Evolutionary conservation across 2,888 invertebrate genomes (phyloP), one percentile per base, ranked within the genome.

Genomic region (Notodonta ziczac): DNA sequence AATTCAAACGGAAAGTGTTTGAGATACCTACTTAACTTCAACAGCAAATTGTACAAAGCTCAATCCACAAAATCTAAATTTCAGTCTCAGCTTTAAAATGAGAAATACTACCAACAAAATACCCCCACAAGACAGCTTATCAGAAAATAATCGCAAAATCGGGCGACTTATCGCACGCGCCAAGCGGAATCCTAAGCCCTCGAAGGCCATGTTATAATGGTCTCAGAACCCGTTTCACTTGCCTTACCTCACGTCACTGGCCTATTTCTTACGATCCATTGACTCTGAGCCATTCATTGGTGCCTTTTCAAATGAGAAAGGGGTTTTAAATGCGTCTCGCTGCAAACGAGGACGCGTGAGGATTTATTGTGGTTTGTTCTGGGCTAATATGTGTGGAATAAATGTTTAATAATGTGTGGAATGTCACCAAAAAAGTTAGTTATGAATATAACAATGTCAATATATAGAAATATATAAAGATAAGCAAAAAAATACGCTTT

Each of bases 211-310:
- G 62, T 72, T 84, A 85, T 70, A 81, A 73, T 86, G 85, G 88
- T 77, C 72, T 73, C 61, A 60, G 73, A 85, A 80, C 82, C 80
- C 83, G 78, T 84, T 86, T 86, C 87, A 86, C 88, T 87, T 86
- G 86, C 85, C 83, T 80, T 81, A 75, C 81, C 82, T 79, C 83
- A 85, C 87, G 85, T 88, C 87, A 87, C 87, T 89, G 87, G 89
- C 90, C 89, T 86, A 91, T 91, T 91, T 90, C 92, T 91, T 91
- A 88, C 91, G 86, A 89, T 84, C 91, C 91, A 93, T 93, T 92
- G 92, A 91, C 91, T 91, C 79, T 71, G 75, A 81, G 78, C 88
- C 87, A 92, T 91, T 92, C 92, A 91, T 87, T 85, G 87, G 84
- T 81, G 87, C 88, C 86, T 88, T 90, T 90, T 87, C 87, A 89